These are phyloP conservation scores for Nipponacmea schrenckii DNA, from an alignment of 2,888 invertebrate species.

Conservation along the genomic window DNA sequence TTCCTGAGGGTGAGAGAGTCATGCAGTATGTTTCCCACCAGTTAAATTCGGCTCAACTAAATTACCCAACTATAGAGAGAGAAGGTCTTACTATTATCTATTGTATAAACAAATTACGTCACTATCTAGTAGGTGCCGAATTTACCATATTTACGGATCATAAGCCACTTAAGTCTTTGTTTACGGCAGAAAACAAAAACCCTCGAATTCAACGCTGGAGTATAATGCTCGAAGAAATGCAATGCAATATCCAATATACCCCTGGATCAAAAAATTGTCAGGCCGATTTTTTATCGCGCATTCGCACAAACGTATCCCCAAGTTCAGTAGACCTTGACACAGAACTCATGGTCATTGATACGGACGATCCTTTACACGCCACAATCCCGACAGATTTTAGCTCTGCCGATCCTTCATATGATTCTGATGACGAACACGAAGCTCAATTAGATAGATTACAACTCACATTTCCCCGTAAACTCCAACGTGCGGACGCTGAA, in stretches of 20 bases:
- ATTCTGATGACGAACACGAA: not conserved
- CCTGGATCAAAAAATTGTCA: not conserved
- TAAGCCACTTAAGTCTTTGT: constrained; percentile 7
- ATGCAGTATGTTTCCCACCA: constrained; percentile 12
- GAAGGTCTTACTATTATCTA: constrained; percentile 6
- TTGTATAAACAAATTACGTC: not conserved
- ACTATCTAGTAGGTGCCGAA: not conserved
- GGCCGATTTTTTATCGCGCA: not conserved
- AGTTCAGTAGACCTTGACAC: not conserved
- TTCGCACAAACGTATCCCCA: not conserved
- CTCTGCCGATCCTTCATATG: not conserved
- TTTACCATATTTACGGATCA: constrained; percentile 16
- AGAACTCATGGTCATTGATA: constrained; percentile 1
- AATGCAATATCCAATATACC: constrained; percentile 6
- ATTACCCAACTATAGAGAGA: constrained; percentile 11
- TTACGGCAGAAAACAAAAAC: constrained; percentile 14
- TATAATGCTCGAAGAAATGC: constrained; percentile 5
- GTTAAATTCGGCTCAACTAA: not conserved
- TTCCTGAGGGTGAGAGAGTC: not conserved
- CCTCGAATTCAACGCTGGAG: too few relatives aligned
- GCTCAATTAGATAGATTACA: not conserved
- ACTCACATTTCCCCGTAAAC: not conserved
- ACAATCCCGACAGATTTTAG: not conserved
- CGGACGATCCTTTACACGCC: not conserved
- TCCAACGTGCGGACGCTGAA: not conserved